Evolutionary conservation across 1,140 invertebrate species (phyloP).

Genomic region (Leptoteleia sp.): DNA sequence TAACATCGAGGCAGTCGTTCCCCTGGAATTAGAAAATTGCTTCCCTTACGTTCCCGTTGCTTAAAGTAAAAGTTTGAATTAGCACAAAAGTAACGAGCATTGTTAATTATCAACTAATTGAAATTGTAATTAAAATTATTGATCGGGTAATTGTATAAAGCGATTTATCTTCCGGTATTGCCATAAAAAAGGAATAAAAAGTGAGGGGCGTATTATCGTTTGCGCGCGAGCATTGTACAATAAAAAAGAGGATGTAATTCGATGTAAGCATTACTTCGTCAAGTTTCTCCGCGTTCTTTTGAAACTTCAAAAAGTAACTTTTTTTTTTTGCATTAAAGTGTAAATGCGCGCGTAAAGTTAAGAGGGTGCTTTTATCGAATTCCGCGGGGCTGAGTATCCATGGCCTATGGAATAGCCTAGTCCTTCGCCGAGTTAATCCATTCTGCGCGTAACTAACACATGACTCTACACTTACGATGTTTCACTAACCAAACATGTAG

Average conservation of each 20-base stretch:
- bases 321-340: conserved; percentile 38
- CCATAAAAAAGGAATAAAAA: no score
- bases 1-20: no score
- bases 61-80: no score
- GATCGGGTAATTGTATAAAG: no score
- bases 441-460: conserved; percentile 52
- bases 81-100: no score
- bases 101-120: no score
- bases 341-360: conserved; percentile 46
- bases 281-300: conserved; percentile 3
- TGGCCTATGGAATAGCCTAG: conserved; percentile 29
- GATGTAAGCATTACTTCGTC: conserved; percentile 12
- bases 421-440: conserved; percentile 34
- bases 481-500: conserved; percentile 58
- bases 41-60: no score
- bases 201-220: no score
- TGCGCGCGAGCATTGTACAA: no score
- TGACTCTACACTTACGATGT: conserved; percentile 54
- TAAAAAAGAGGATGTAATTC: conserved; percentile 4
- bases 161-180: no score
- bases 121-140: no score
- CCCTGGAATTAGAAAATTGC: no score
- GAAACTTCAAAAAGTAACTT: conserved; percentile 14
- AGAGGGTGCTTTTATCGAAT: conserved; percentile 51
- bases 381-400: conserved; percentile 28